A percentile compares a stretch with the other conserved stretches of the same genome.
Evolutionary conservation across 2,888 invertebrate species (phyloP).

Genomic region (Priocnemis perturbator): DNA sequence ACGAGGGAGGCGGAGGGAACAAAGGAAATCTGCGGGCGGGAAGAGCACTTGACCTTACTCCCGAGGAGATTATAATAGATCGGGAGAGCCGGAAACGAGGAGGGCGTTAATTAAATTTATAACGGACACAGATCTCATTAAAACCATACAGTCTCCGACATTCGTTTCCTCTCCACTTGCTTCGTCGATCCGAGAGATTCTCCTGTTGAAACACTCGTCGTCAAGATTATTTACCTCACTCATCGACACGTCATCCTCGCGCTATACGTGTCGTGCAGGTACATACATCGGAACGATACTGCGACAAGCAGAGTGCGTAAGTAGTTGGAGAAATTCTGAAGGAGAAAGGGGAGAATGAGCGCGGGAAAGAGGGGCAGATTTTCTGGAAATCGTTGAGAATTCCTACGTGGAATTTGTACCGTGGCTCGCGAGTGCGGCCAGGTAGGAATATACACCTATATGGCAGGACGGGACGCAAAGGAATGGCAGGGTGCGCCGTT

Average conservation of each 20-base stretch:
- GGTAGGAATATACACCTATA: slow-evolving; percentile 32
- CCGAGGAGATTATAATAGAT: slow-evolving; percentile 1
- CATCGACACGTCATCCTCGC: too few species aligned
- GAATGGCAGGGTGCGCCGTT: slow-evolving; percentile 52
- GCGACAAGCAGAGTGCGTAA: too few species aligned
- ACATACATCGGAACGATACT: too few species aligned
- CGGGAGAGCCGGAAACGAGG: background rate
- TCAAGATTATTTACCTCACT: too few species aligned
- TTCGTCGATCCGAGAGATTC: too few species aligned
- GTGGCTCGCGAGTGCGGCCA: slow-evolving; percentile 28
- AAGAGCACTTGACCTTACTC: background rate
- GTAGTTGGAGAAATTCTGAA: background rate
- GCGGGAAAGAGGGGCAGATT: slow-evolving; percentile 24
- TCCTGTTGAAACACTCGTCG: too few species aligned
- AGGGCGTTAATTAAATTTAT: too few species aligned
- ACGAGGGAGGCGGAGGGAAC: background rate
- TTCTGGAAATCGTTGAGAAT: slow-evolving; percentile 46
- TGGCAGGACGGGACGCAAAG: slow-evolving; percentile 43
- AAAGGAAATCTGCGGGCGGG: background rate
- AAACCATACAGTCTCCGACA: too few species aligned
- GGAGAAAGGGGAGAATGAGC: slow-evolving; percentile 2
- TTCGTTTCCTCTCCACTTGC: too few species aligned
- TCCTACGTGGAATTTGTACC: slow-evolving; percentile 49
- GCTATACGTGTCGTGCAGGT: too few species aligned
- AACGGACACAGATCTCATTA: too few species aligned